phyloP scores from a whole-genome alignment of 2,888 invertebrate species.

The Caenorhabditis sulstoni region DNA sequence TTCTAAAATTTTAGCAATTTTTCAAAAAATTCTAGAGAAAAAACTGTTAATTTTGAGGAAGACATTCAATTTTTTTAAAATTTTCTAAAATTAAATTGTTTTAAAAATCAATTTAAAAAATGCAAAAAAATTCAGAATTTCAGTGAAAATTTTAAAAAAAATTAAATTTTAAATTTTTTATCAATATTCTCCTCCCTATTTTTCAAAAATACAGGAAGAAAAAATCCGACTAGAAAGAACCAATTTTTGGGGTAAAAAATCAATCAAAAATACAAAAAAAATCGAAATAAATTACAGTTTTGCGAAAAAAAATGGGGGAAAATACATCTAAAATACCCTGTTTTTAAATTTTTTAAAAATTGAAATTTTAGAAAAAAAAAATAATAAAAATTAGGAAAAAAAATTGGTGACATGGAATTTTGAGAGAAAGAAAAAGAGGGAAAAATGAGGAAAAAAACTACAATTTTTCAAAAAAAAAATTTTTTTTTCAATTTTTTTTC shows the following conservation, averaged over 20 bases:
- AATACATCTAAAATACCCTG: no score
- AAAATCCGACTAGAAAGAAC: no score
- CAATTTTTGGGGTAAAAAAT: no score
- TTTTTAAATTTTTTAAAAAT: neutral
- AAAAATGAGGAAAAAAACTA: constrained; percentile 1
- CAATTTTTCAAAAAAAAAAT: constrained; percentile 8
- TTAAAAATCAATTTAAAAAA: no score
- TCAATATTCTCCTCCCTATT: no score
- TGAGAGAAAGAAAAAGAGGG: neutral
- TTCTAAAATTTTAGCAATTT: no score
- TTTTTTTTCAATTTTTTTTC: neutral
- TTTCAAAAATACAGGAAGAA: neutral
- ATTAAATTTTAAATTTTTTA: neutral
- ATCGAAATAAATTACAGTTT: neutral
- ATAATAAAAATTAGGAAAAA: neutral
- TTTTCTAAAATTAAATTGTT: no score
- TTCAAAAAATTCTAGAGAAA: no score
- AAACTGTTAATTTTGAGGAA: no score
- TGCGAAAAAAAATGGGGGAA: neutral
- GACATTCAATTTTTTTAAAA: no score
- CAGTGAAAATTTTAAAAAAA: no score
- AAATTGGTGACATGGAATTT: constrained; percentile 19
- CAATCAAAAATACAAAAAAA: constrained; percentile 16
- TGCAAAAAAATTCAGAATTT: no score
- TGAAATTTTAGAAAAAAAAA: neutral